These are phyloP conservation scores for Philereme vetulata DNA, from an alignment of 2,888 invertebrate species.

Conservation along the genomic window DNA sequence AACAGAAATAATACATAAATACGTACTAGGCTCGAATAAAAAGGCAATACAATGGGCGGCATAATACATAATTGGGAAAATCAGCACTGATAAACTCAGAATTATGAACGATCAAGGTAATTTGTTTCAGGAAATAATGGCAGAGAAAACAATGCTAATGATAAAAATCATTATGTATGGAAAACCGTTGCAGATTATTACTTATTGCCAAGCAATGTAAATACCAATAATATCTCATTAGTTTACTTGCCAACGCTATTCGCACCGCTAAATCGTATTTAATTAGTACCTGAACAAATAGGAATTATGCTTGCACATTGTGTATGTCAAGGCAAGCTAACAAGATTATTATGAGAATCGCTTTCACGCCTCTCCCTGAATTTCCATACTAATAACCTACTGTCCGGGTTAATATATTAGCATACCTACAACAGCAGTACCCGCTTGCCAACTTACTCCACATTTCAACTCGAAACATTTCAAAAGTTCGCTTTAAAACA, in stretches of 20 bases:
- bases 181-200: no score
- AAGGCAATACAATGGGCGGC: no score
- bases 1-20: no score
- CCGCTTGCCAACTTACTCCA: slow-evolving; percentile 43
- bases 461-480: slow-evolving; percentile 42
- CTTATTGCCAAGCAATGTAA: no score
- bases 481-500: slow-evolving; percentile 41
- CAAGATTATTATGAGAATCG: slow-evolving; percentile 37
- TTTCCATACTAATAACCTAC: slow-evolving; percentile 48
- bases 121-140: not conserved
- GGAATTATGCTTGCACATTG: slow-evolving; percentile 30
- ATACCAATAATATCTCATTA: no score
- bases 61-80: not conserved
- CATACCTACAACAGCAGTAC: slow-evolving; percentile 45
- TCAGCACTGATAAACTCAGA: not conserved
- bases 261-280: slow-evolving; percentile 21
- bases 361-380: slow-evolving; percentile 31
- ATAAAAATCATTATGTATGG: no score
- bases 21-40: no score
- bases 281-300: slow-evolving; percentile 30
- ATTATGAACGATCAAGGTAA: not conserved
- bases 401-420: slow-evolving; percentile 48
- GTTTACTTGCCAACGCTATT: not conserved
- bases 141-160: not conserved
- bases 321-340: slow-evolving; percentile 32